phyloP scores from a whole-genome alignment of 2,797 vertebrate genomes.

The Pseudochaenichthys georgianus region DNA sequence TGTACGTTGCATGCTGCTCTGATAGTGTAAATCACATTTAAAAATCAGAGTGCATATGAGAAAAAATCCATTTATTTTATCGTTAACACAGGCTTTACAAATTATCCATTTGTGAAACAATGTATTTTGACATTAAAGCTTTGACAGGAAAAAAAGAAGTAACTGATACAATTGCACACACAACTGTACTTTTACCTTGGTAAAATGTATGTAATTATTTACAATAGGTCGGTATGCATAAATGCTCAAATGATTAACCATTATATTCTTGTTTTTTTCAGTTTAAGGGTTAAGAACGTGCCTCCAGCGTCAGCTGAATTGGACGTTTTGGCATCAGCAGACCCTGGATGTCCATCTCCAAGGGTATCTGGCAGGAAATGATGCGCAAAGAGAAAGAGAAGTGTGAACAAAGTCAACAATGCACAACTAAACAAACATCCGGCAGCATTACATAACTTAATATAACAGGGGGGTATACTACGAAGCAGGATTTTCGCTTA shows the following conservation, averaged over 20 bases:
- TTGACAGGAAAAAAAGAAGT: neutral
- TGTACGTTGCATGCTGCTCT: neutral
- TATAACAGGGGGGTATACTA: too few relatives aligned
- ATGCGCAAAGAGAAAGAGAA: neutral
- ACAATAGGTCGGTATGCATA: neutral
- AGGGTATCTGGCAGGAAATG: slow-evolving; percentile 75
- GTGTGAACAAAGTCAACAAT: slow-evolving; percentile 13
- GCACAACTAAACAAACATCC: neutral
- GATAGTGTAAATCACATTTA: neutral
- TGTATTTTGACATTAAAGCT: neutral
- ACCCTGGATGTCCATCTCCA: slow-evolving; percentile 71
- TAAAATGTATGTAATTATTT: neutral
- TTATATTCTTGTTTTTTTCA: neutral
- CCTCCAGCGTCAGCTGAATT: slow-evolving; percentile 82
- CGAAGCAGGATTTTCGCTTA: too few relatives aligned
- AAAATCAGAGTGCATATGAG: neutral
- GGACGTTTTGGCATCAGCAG: slow-evolving; percentile 81
- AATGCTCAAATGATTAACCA: neutral
- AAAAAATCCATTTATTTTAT: slow-evolving; percentile 7
- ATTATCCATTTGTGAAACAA: neutral
- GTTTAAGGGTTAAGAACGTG: slow-evolving; percentile 58
- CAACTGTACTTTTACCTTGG: neutral
- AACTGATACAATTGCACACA: neutral
- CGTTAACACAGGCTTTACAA: neutral
- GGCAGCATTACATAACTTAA: neutral